Percentiles rank a stretch among this genome's conserved stretches.
phyloP scores from a whole-genome alignment of 2,797 vertebrate species.

The Pangasius sanitwongsei region DNA sequence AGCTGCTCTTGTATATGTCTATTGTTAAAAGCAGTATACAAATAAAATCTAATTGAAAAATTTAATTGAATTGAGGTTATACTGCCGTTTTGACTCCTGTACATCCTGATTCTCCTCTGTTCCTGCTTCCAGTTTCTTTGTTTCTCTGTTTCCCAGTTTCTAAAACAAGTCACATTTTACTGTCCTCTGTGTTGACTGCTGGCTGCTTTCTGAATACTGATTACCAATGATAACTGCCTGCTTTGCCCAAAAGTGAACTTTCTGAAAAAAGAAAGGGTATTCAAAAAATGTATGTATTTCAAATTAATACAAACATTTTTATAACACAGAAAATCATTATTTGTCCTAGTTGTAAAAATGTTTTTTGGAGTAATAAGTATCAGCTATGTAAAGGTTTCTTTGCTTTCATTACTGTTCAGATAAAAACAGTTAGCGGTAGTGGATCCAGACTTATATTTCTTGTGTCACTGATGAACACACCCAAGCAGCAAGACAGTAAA shows the following conservation, averaged over 20 bases:
- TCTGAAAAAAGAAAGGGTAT: background rate
- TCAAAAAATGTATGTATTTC: background rate
- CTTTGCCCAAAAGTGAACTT: background rate
- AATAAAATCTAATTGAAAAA: too few relatives aligned
- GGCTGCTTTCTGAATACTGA: constrained; percentile 11
- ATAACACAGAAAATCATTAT: background rate
- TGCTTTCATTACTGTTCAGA: background rate
- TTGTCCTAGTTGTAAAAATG: background rate
- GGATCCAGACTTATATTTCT: background rate
- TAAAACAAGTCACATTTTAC: constrained; percentile 10
- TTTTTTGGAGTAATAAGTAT: background rate
- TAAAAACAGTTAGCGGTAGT: background rate
- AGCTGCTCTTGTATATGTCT: too few relatives aligned
- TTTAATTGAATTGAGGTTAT: background rate
- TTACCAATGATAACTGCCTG: constrained; percentile 4
- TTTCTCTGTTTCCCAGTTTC: background rate
- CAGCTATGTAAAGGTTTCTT: background rate
- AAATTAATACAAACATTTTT: background rate
- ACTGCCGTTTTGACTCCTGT: background rate
- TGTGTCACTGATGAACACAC: background rate
- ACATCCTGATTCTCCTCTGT: background rate
- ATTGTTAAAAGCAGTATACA: too few relatives aligned
- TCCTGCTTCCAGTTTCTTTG: background rate
- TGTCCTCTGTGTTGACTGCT: constrained; percentile 11
- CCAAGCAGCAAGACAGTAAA: constrained; percentile 33